phyloP scores from a whole-genome alignment of 1,140 invertebrate genomes.

The Augochlora pura region DNA sequence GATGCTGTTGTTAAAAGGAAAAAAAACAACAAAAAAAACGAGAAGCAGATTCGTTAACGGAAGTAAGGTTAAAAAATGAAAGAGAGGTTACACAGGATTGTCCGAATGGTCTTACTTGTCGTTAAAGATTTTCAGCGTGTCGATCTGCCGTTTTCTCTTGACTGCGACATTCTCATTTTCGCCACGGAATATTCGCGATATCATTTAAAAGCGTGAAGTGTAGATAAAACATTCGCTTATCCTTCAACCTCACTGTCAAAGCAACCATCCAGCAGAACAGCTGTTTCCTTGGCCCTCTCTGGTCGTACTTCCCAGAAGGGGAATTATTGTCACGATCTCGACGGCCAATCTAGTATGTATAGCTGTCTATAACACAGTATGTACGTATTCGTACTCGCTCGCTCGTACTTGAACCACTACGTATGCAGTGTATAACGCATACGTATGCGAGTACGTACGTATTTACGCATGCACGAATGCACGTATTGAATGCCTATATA shows the following conservation, averaged over 20 bases:
- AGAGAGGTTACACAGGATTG: conserved; percentile 48
- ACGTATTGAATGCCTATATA: too few relatives aligned
- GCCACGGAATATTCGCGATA: conserved; percentile 80
- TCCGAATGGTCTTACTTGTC: conserved; percentile 77
- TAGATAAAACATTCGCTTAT: conserved; percentile 77
- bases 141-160: conserved; percentile 85
- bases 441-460: too few relatives aligned
- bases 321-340: conserved; percentile 27
- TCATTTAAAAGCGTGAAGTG: conserved; percentile 78
- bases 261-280: conserved; percentile 72
- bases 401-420: too few relatives aligned
- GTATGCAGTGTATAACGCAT: too few relatives aligned
- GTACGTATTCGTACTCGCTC: too few relatives aligned
- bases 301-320: conserved; percentile 38
- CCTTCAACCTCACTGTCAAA: conserved; percentile 68
- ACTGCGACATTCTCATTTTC: conserved; percentile 79
- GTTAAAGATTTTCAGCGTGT: conserved; percentile 87
- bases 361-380: not conserved
- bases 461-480: too few relatives aligned
- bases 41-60: not conserved
- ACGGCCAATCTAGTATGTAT: not conserved
- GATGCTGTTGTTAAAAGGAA: not conserved
- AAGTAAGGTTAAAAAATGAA: conserved; percentile 66
- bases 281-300: conserved; percentile 54
- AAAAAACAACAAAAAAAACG: too few relatives aligned